These are phyloP conservation scores for Pleuronectes platessa DNA, from an alignment of 2,113 vertebrate species.

Conservation along the genomic window DNA sequence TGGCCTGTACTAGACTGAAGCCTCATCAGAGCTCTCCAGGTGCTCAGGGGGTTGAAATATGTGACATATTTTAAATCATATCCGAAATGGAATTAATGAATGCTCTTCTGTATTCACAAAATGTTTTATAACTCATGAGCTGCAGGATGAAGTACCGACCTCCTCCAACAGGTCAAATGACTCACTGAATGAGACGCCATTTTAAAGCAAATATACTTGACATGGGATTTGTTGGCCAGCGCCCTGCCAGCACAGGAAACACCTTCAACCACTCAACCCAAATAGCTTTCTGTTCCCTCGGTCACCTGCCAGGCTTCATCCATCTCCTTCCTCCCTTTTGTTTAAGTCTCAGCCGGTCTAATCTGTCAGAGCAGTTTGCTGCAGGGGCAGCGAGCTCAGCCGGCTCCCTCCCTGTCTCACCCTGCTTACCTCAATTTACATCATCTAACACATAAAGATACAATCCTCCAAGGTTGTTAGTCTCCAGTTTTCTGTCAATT, in stretches of 20 bases:
- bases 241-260: constrained; percentile 26
- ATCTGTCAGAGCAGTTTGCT: constrained; percentile 32
- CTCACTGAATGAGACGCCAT: neutral
- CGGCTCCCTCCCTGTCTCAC: neutral
- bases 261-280: neutral
- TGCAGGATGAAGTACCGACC: constrained; percentile 21
- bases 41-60: neutral
- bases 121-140: neutral
- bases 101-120: constrained; percentile 1
- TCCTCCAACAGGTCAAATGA: constrained; percentile 12
- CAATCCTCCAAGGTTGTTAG: neutral
- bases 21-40: constrained; percentile 22
- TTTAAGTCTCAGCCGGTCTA: constrained; percentile 14
- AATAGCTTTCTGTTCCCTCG: constrained; percentile 3
- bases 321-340: constrained; percentile 26
- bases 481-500: neutral
- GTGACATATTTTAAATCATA: constrained; percentile 7
- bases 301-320: constrained; percentile 5
- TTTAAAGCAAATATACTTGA: constrained; percentile 36
- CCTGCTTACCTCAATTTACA: neutral
- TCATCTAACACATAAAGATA: neutral
- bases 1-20: neutral
- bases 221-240: neutral
- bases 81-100: neutral
- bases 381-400: neutral